These are phyloP conservation scores for Drosophila funebris DNA, from an alignment of 1,140 invertebrate species.

Conservation along the genomic window DNA sequence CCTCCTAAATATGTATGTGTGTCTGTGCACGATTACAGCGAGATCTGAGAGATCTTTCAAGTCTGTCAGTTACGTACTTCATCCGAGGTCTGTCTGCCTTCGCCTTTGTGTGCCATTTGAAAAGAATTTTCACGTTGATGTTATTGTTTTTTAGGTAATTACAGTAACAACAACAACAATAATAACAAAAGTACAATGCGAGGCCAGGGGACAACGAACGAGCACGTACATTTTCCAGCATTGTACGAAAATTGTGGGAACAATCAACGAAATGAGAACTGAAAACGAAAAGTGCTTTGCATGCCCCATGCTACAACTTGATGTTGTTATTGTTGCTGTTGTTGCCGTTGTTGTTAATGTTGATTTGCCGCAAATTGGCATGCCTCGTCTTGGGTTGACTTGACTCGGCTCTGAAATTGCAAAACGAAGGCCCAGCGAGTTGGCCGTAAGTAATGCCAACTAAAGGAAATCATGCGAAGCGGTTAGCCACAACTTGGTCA, in stretches of 20 bases:
- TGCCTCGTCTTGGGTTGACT: neutral
- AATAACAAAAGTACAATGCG: slow-evolving; percentile 28
- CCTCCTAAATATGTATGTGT: slow-evolving; percentile 39
- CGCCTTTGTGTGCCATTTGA: slow-evolving; percentile 67
- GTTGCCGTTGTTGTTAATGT: slow-evolving; percentile 27
- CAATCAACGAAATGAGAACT: slow-evolving; percentile 74
- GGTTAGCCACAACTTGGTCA: slow-evolving; percentile 74
- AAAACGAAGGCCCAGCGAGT: slow-evolving; percentile 4
- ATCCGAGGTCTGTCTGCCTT: slow-evolving; percentile 5
- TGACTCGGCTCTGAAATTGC: slow-evolving; percentile 23
- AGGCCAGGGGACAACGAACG: slow-evolving; percentile 42
- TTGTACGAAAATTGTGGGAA: slow-evolving; percentile 80
- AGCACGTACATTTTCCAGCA: slow-evolving; percentile 78
- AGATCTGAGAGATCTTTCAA: slow-evolving; percentile 70
- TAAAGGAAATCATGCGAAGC: slow-evolving; percentile 63
- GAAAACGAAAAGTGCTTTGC: slow-evolving; percentile 71
- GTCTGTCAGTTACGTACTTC: slow-evolving; percentile 52
- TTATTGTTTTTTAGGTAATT: slow-evolving; percentile 65
- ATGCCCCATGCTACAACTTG: slow-evolving; percentile 41
- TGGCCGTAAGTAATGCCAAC: slow-evolving; percentile 37
- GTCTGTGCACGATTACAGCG: slow-evolving; percentile 65
- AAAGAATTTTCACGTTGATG: slow-evolving; percentile 76
- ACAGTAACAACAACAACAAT: slow-evolving; percentile 57
- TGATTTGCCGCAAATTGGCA: slow-evolving; percentile 49
- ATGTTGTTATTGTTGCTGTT: slow-evolving; percentile 4